Percentiles rank a stretch among this genome's conserved stretches.
phyloP scores from a whole-genome alignment of 2,888 invertebrate species.

The Chrysopilus asiliformis region DNA sequence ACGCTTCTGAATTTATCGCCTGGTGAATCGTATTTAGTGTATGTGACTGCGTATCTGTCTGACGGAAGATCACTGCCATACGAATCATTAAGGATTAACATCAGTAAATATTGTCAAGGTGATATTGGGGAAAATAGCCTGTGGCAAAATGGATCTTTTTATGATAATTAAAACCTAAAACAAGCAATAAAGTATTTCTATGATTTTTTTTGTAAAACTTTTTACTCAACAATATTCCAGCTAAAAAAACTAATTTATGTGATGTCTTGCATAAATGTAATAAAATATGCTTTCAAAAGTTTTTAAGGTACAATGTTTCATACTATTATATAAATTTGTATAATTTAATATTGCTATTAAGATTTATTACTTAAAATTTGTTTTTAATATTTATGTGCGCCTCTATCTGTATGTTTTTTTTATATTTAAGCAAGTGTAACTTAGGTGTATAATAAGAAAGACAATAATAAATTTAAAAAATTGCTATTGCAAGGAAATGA shows the following conservation, averaged over 20 bases:
- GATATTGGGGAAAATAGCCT: conserved; percentile 9
- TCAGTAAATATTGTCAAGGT: conserved; percentile 17
- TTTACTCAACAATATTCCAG: no score
- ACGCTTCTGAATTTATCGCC: conserved; percentile 38
- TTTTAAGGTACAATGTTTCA: no score
- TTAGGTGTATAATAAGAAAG: neutral
- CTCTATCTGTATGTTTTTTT: neutral
- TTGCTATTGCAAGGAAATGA: no score
- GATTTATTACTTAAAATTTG: no score
- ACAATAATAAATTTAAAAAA: neutral
- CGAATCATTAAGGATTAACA: conserved; percentile 34
- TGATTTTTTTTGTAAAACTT: no score
- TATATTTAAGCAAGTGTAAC: neutral
- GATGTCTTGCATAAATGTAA: no score
- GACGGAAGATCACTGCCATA: conserved; percentile 44
- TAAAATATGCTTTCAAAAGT: no score
- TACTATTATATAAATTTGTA: no score
- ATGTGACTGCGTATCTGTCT: conserved; percentile 43
- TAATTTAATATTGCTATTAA: no score
- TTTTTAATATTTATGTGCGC: neutral
- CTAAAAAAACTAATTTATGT: no score
- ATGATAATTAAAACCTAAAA: neutral
- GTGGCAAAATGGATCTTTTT: neutral
- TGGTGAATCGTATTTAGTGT: conserved; percentile 41
- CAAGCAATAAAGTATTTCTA: neutral